These are phyloP conservation scores for Oasisia sp. DNA, from an alignment of 2,888 invertebrate species.

Conservation along the genomic window DNA sequence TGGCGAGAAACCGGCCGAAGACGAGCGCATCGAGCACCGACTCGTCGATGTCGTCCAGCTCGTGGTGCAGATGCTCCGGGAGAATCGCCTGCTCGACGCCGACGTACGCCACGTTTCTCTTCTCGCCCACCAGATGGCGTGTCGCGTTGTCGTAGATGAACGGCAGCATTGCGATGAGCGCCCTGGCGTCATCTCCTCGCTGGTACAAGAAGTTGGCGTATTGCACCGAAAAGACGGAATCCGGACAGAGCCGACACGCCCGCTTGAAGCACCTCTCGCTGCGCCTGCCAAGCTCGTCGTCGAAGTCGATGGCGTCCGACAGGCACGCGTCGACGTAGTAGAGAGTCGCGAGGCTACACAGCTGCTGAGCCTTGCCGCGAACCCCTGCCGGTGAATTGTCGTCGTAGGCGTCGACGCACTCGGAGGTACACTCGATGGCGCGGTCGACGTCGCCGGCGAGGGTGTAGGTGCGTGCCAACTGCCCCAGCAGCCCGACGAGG, in stretches of 20 bases:
- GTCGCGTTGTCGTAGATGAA: conserved; percentile 35
- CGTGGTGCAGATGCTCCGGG: conserved; percentile 61
- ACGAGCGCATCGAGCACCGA: conserved; percentile 56
- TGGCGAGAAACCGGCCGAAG: conserved; percentile 57
- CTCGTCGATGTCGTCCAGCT: conserved; percentile 60
- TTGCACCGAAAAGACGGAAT: conserved; percentile 56
- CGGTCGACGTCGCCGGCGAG: conserved; percentile 62
- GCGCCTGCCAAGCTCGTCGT: conserved; percentile 54
- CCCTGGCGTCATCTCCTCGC: conserved; percentile 58
- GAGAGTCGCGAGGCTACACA: conserved; percentile 62
- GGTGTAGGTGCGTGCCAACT: conserved; percentile 62
- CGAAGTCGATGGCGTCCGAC: conserved; percentile 55
- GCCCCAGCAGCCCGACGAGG: conserved; percentile 57
- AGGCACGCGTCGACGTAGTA: conserved; percentile 63
- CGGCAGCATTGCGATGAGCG: conserved; percentile 54
- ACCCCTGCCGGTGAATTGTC: conserved; percentile 52
- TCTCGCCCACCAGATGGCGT: not conserved
- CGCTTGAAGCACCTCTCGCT: conserved; percentile 61
- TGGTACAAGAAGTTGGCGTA: conserved; percentile 62
- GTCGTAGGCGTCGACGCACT: conserved; percentile 58
- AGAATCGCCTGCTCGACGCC: conserved; percentile 62
- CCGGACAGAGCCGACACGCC: conserved; percentile 52
- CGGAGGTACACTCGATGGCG: conserved; percentile 62
- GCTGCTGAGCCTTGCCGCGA: conserved; percentile 56
- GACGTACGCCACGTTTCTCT: conserved; percentile 38